Conservation (phyloP, 2,888 invertebrate genomes). For the Myathropa florea region DNA sequence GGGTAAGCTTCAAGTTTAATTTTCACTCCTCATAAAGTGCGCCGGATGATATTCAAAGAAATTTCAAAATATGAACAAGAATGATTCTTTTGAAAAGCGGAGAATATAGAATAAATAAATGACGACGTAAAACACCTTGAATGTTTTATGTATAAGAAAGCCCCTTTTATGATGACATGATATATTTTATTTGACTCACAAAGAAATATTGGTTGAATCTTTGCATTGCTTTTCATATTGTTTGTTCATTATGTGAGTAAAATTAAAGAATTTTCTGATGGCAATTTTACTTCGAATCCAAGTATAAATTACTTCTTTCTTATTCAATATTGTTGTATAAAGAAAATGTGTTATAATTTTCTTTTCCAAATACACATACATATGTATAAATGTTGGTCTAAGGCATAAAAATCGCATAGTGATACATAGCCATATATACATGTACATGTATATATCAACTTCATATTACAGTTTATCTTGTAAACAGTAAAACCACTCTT, state of each 20-base stretch:
- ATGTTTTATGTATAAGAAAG: conserved; percentile 54
- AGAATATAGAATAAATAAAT: conserved; percentile 17
- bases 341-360: not conserved
- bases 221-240: conserved; percentile 47
- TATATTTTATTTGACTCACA: conserved; percentile 47
- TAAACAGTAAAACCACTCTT: conserved; percentile 49
- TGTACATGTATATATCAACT: not conserved
- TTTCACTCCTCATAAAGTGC: no score
- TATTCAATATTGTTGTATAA: not conserved
- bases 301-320: conserved; percentile 37
- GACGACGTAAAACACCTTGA: conserved; percentile 45
- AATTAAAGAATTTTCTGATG: conserved; percentile 23
- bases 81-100: not conserved
- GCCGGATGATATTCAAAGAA: no score
- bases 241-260: conserved; percentile 31
- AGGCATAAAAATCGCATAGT: no score
- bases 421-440: not conserved
- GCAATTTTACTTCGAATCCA: conserved; percentile 7
- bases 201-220: conserved; percentile 39
- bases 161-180: conserved; percentile 42
- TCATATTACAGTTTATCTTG: conserved; percentile 26
- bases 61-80: no score
- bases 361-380: not conserved
- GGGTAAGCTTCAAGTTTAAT: no score
- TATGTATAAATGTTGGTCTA: no score